Evolutionary conservation across 2,888 invertebrate species (phyloP).

Genomic region (Lasioglossum morio): DNA sequence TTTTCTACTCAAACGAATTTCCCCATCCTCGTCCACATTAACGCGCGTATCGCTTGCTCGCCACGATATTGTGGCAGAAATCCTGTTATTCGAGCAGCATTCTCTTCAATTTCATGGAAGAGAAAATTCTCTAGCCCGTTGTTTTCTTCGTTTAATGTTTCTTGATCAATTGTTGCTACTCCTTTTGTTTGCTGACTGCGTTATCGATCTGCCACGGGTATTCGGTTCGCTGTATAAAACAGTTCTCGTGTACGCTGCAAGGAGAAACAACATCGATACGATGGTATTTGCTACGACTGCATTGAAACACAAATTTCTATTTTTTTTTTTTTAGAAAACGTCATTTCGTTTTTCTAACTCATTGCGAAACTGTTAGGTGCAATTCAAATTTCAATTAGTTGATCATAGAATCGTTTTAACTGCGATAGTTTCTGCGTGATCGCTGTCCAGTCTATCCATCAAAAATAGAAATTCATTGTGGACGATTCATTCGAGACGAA

Average conservation of each 20-base stretch:
- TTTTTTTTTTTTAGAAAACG: not conserved
- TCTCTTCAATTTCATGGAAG: not conserved
- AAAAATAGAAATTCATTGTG: not conserved
- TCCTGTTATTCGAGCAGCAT: not conserved
- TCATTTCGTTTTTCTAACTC: not conserved
- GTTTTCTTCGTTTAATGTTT: conserved; percentile 1
- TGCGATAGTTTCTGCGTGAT: no score
- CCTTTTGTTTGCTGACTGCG: conserved; percentile 5
- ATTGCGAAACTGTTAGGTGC: not conserved
- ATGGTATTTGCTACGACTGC: not conserved
- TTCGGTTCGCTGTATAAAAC: not conserved
- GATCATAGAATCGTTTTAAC: not conserved
- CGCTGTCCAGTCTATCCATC: not conserved
- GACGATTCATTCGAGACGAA: not conserved
- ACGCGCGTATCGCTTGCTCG: conserved; percentile 3
- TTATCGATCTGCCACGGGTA: not conserved
- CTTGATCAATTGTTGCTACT: conserved; percentile 9
- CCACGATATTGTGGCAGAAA: not conserved
- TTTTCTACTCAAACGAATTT: conserved; percentile 19
- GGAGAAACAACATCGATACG: not conserved
- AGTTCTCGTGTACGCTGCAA: not conserved
- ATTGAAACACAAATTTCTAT: not conserved
- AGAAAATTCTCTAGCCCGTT: not conserved
- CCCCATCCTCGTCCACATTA: not conserved
- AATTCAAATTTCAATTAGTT: not conserved